These are phyloP conservation scores for Platichthys stellatus DNA, from an alignment of 2,113 vertebrate genomes.

Conservation along the genomic window DNA sequence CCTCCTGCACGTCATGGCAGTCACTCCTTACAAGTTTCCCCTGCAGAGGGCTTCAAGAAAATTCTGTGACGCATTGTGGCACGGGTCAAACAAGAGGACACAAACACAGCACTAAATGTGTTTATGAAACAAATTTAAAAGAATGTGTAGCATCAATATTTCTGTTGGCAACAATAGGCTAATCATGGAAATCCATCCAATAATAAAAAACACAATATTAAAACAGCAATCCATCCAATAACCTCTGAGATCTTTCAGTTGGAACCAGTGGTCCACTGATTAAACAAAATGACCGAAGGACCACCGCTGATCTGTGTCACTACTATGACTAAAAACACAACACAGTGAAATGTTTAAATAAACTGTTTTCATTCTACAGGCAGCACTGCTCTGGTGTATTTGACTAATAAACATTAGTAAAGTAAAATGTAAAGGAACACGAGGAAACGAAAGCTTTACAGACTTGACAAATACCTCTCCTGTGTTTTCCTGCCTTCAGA, in stretches of 20 bases:
- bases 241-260: background rate
- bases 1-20: slow-evolving; percentile 40
- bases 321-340: background rate
- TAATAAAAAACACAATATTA: too few relatives aligned
- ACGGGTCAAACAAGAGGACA: background rate
- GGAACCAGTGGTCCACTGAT: background rate
- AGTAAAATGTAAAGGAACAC: too few relatives aligned
- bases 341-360: too few relatives aligned
- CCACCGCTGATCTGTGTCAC: background rate
- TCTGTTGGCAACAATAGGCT: background rate
- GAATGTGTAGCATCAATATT: background rate
- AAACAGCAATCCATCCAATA: background rate
- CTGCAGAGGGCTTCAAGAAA: background rate
- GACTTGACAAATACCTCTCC: slow-evolving; percentile 16
- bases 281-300: background rate
- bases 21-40: slow-evolving; percentile 3
- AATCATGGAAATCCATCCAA: too few relatives aligned
- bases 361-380: background rate
- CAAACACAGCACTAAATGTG: background rate
- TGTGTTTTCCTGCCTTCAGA: slow-evolving; percentile 14
- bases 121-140: background rate
- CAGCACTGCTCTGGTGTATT: background rate
- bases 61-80: background rate
- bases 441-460: background rate
- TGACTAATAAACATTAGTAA: too few relatives aligned